Evolutionary conservation across 1,140 invertebrate genomes (phyloP), one percentile per base, ranked within the genome.

Genomic region (Listronotus oregonensis): DNA sequence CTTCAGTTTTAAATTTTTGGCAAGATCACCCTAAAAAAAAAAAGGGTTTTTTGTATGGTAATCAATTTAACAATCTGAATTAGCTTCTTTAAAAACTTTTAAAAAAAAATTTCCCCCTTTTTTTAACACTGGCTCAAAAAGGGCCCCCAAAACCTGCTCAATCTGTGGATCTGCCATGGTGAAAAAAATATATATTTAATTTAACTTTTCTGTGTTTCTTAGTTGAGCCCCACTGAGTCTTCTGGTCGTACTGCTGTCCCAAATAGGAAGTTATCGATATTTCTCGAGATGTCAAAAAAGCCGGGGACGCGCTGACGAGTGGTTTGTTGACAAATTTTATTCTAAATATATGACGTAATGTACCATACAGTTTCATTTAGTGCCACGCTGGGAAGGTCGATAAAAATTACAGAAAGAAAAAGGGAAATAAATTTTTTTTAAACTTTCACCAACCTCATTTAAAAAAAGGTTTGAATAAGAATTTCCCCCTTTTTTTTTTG

Each of bases 1-100:
- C 90, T 66, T 87, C 83, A 57, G 87, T 84, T 81, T 99, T 98
- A 1, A 99, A 79, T 71, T 91, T 85, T 18, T 94, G 80, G 98
- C 93, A 57, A 95, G 73, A 78, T 98, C 95, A 52, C 96, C 94
- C 89, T 92, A 74, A 31, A n/a, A n/a, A 80, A 78, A 59, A 56
- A 9, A 1, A 3, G n/a, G n/a, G n/a, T n/a, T 12, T 31, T 27
- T 27, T 1, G 34, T 10, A 37, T 37, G 8, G 34, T 34, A 37
- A 4, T 10, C 8, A 37, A 37, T 4, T 37, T 7, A 18, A 54
- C 0, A 6, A 27, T 3, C 1, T 27, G 5, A 5, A 5, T 27
- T 27, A 5, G 21, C 21, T 27, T 27, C 21, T 3, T 27, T 27
- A 27, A 1, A 27, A 27, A 1, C 12, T 50, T 9, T 32, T n/a